Base-by-base conservation (phyloP, 2,888 invertebrate species). In the Diplazon laetatorius region DNA sequence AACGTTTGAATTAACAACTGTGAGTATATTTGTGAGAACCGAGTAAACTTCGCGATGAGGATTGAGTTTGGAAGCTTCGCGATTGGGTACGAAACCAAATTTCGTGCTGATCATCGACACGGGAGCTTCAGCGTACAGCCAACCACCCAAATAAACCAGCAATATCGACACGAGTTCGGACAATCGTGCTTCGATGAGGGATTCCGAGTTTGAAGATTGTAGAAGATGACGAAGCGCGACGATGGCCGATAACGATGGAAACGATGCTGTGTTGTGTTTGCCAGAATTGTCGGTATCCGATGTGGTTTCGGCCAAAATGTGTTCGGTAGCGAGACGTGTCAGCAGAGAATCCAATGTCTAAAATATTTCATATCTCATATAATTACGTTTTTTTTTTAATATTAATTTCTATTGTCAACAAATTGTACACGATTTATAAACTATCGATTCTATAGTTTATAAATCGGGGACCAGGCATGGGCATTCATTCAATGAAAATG, bases 11-110 rank as follows among this genome's bases (percentile, higher is more conserved):
- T 88, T 84, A 10, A 88, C 74, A 10, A 82, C 81, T 0, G 83
- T 86, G 42, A 89, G 70, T 48, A 88, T 83, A 37, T 86, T 86
- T 12, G 82, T 80, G 1, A 90, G 82, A 5, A 89, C 88, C 0
- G 82, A 83, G 65, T 88, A 88, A 14, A 87, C 88, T 73, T 87
- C 87, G 1, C 82, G 82, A 66, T 87, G 84, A 0, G 89, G 89
- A 78, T 83, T 85, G 16, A 90, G 85, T 76, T 89, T 89, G 22
- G 87, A 86, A 0, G 85, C 85, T 25, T 87, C 88, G 46, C 88
- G 84, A 79, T 89, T 89, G 3, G 89, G 89, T 5, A 89, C 87
- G 12, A 88, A 89, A 14, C 89, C 90, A 14, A 85, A 89, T 76
- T 89, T 90, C 2, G 87, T 89, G 42, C 82, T 87, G 8, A 85